Base-by-base conservation (phyloP, 2,113 vertebrate genomes). In the Bothrops jararaca region DNA sequence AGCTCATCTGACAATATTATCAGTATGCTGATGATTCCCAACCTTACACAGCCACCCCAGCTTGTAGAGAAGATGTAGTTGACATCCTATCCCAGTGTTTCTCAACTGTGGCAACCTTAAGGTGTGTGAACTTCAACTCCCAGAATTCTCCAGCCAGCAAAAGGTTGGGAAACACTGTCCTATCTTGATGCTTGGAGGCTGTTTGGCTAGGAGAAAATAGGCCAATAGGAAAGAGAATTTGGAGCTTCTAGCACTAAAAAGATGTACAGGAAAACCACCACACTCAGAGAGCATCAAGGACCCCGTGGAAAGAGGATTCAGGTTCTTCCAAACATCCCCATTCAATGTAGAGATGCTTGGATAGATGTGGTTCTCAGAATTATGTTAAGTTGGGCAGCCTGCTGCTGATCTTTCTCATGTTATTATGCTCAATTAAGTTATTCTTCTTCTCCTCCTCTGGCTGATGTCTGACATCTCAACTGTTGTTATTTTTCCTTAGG, bases 401-500 rank as follows among this genome's bases (percentile, higher is more conserved):
- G 85, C 48, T 48, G 85, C 29, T 50, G 86, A 52, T 52, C 5
- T 42, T 80, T 80, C 34, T 80, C 74, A 39, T 42, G 74, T 80
- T 80, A 80, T 22, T 39, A 80, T 56, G 54, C 54, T 56, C 54
- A 56, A 56, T 80, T 80, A 80, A 80, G 15, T 80, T 80, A 3
- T 26, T 48, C 11, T 53, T 58, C 42, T 13, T 64, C 5, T 52
- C 34, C 4, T 13, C 4, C 2, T 56, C 20, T 89, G 8, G 24
- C 26, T 22, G 34, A 80, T 10, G 29, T 53, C 91, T 95, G 48
- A 58, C 5, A 89, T 94, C 58, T 93, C 50, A 1, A 0, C 86
- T 4, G 93, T 26, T 69, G 50, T 95, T 94, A 34, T 97, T 95
- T 95, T 95, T 97, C 95, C 92, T 15, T 95, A 99, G 99, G 97